Evolutionary conservation across 2,113 vertebrate genomes (phyloP).

Genomic region (Mola mola): DNA sequence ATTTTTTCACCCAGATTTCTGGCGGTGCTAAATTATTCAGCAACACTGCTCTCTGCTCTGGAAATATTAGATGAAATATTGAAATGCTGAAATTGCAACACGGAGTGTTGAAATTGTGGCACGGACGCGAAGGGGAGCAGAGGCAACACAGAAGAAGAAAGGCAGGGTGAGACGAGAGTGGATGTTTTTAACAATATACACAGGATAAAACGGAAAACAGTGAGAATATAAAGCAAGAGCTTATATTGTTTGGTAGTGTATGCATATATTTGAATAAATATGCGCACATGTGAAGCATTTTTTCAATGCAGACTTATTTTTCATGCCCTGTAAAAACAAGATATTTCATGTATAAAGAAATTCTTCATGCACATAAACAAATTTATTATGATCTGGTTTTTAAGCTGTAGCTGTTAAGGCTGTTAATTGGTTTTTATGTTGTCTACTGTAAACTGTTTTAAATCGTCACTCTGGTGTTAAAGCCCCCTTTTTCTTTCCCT

Average conservation of each 20-base stretch:
- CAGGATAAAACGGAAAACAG: neutral
- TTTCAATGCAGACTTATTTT: constrained; percentile 11
- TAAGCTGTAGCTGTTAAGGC: constrained; percentile 1
- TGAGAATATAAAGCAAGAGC: neutral
- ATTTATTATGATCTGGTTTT: neutral
- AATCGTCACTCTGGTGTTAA: neutral
- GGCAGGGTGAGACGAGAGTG: neutral
- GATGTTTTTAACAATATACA: neutral
- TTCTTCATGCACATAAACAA: constrained; percentile 4
- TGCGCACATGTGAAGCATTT: constrained; percentile 1
- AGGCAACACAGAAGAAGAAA: neutral
- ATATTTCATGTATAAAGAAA: constrained; percentile 11
- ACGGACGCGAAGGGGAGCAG: constrained; percentile 18
- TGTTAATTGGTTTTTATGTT: constrained; percentile 37
- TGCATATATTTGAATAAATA: constrained; percentile 14
- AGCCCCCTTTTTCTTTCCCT: constrained; percentile 13
- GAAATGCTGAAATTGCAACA: constrained; percentile 71
- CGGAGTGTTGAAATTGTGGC: constrained; percentile 31
- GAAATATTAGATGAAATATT: constrained; percentile 75
- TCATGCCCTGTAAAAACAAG: neutral
- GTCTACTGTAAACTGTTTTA: constrained; percentile 13
- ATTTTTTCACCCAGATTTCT: constrained; percentile 62
- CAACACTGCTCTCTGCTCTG: constrained; percentile 51
- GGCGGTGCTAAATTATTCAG: constrained; percentile 72
- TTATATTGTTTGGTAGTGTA: constrained; percentile 24